phyloP scores from a whole-genome alignment of 1,140 invertebrate species.

The Pomacea maculata region DNA sequence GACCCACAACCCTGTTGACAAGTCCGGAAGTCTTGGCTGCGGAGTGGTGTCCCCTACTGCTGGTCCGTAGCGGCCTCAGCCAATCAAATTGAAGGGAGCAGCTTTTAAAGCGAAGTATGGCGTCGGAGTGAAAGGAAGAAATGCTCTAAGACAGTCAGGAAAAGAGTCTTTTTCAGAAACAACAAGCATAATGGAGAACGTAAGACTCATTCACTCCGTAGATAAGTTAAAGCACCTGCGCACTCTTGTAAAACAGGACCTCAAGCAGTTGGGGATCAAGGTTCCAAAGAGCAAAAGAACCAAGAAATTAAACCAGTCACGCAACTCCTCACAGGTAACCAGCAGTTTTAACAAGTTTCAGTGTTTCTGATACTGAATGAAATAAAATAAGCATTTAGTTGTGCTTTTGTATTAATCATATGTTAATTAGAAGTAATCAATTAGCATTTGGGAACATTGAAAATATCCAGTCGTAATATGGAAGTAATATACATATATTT shows the following conservation, averaged over 20 bases:
- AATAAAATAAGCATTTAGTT: background rate
- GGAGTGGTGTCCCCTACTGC: slow-evolving; percentile 5
- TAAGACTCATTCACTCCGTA: slow-evolving; percentile 41
- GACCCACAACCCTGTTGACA: background rate
- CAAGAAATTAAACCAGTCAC: slow-evolving; percentile 39
- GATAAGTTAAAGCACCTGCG: slow-evolving; percentile 50
- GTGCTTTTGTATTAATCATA: too few relatives aligned
- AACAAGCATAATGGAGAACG: slow-evolving; percentile 26
- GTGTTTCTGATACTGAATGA: background rate
- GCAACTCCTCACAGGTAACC: slow-evolving; percentile 20
- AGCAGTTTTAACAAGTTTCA: background rate
- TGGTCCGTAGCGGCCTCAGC: slow-evolving; percentile 3
- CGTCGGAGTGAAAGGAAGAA: slow-evolving; percentile 8
- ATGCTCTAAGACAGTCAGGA: background rate
- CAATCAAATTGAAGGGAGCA: slow-evolving; percentile 28
- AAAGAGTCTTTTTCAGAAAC: background rate
- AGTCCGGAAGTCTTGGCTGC: slow-evolving; percentile 2
- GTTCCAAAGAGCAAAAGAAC: slow-evolving; percentile 57
- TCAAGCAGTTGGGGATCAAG: slow-evolving; percentile 58
- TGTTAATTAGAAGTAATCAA: too few relatives aligned
- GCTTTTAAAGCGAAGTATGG: slow-evolving; percentile 30
- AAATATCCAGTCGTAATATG: too few relatives aligned
- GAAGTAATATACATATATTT: too few relatives aligned
- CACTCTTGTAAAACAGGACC: slow-evolving; percentile 50
- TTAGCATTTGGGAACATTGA: too few relatives aligned